Base-by-base conservation (phyloP, 2,113 vertebrate species). In the Vulpes ferrilata region DNA sequence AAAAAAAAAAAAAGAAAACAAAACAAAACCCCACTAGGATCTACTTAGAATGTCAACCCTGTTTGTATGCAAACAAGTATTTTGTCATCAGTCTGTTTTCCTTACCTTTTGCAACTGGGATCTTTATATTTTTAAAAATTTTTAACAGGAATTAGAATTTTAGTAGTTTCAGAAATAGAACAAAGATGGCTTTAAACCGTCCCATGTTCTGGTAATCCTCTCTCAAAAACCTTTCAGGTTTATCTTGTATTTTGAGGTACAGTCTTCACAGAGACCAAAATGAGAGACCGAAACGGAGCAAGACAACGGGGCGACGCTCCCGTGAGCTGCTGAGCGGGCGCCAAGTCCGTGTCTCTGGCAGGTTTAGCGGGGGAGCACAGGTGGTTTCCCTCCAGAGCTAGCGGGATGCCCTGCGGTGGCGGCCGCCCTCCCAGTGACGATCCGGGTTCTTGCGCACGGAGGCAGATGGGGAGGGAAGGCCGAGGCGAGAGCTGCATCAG, bases 161-260 rank as follows among this genome's bases (percentile, higher is more conserved):
- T 82, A 85, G 11, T 65, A 85, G 86, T 85, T 94, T 35, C 53
- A 89, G 67, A 89, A 95, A 69, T 88, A 87, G 17, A 62, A 97
- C 85, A 73, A 94, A 91, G 81, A 67, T 35, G 35, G 35, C 74
- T 85, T 81, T 60, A 73, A 84, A 83, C 59, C 88, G 32, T 55
- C 4, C 32, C 67, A 1, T 8, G 25, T 10, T 11, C 13, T 94
- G 57, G 62, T 60, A 62, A 67, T n/a, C 30, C 25, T 25, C 15
- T 11, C 59, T 30, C n/a, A 32, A 32, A 53, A 43, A 32, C 35
- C 59, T 22, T 67, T 23, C 25, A 60, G n/a, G 83, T 20, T 87
- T 85, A 51, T 57, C 20, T 20, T 93, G 23, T 69, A 35, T 57
- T 93, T 43, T 25, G 19, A 51, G 79, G 23, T 57, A 55, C 2